Base-by-base conservation (phyloP, 2,888 invertebrate genomes). In the Onthophagus sagittarius region DNA sequence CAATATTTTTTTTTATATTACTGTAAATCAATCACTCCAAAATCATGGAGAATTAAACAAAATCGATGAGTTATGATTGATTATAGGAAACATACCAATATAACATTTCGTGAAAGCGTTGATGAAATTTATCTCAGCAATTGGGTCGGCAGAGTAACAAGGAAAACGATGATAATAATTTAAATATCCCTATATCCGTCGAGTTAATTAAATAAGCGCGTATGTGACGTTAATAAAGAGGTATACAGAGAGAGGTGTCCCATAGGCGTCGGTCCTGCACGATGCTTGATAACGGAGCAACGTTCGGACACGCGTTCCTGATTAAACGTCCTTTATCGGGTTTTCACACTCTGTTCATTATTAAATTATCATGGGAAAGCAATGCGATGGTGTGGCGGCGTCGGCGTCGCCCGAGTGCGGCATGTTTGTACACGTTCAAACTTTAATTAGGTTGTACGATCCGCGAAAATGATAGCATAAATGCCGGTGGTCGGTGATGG, bases 211-310 rank as follows among this genome's bases (percentile, higher is more conserved):
- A 67, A 67, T 67, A 67, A 67, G 32, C 67, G 67, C 67, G 67
- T 67, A 67, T 32, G 67, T 67, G 67, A 31, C 31, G 67, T 67
- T 67, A 67, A 67, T 67, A 67, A 67, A 67, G 67, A 31, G 32
- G 67, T 32, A 32, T 67, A 67, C 23, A 67, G 23, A 23, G 23
- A 23, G 23, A 23, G 67, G 67, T 67, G 67, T 67, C 67, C 67
- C 67, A 67, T 4, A 67, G 67, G 31, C 32, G 67, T 31, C 67
- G 67, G 67, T 67, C 67, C 83, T 83, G 83, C 82, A 81, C 81
- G 82, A 81, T 81, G 80, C 75, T 81, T 82, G 84, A 84, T 84
- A 84, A 83, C 81, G 79, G 80, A 81, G 82, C 82, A 83, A 80
- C 80, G 80, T 81, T 79, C 80, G 79, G 82, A 80, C 84, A 83